Evolutionary conservation across 2,888 invertebrate genomes (phyloP), one percentile per base, ranked within the genome.

Genomic region (Miltochrista miniata): DNA sequence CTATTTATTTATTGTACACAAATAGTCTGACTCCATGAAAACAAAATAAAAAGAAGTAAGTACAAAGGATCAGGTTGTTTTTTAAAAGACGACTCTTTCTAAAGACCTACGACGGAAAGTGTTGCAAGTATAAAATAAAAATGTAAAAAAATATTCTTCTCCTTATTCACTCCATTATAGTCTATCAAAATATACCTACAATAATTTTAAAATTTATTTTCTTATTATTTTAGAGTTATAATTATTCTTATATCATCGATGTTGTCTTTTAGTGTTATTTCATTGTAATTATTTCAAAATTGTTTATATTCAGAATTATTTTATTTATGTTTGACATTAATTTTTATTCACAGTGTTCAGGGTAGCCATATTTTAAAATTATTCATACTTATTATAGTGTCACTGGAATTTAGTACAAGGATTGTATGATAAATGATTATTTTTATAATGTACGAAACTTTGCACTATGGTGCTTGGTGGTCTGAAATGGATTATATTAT

Each of bases 261-360:
- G 35, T 45, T 51, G 38, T 45, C 54, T 51, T 52, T 45, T 52
- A 48, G 41, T 52, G 43, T 7, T 45, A 48, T 50, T 54, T 42
- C 51, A 14, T 43, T 29, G 48, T 40, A 29, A 46, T 45, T 55
- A 40, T 48, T 50, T 15, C 48, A 48, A 44, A 33, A 42, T 10
- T 45, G 29, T 3, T 51, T 9, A 38, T 38, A 43, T 51, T 42
- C 9, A 36, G 14, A 15, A 36, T 36, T 36, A 36, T 36, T 14
- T 30, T 33, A 33, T 10, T 33, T 33, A 33, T 11, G 11, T 11
- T 11, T 33, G 18, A 24, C 18, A 24, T 24, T 24, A 24, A 4
- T 24, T 24, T 24, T 24, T 24, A 24, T 4, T 24, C 18, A 33
- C 11, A 33, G 11, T 36, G 15, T 13, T 36, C 5, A 24, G 3